Evolutionary conservation across 2,113 vertebrate species (phyloP).

Genomic region (Brienomyrus brachyistius): DNA sequence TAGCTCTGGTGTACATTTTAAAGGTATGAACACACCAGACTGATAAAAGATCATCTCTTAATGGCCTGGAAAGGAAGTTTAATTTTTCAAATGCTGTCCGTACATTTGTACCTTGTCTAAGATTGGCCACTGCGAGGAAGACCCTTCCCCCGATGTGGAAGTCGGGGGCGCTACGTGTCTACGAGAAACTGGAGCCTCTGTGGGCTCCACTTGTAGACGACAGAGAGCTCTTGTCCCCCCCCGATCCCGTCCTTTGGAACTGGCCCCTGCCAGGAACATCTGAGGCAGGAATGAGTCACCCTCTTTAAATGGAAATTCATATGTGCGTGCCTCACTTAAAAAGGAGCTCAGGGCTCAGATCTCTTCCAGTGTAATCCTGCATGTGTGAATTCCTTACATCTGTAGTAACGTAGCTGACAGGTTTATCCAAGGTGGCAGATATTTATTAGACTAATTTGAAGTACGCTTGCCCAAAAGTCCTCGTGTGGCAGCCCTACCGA

Average conservation of each 20-base stretch:
- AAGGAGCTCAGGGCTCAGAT: background rate
- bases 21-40: background rate
- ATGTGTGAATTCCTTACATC: background rate
- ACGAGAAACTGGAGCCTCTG: constrained; percentile 72
- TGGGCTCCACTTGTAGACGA: constrained; percentile 88
- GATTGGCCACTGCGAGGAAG: constrained; percentile 89
- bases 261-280: constrained; percentile 85
- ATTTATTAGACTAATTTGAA: background rate
- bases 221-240: constrained; percentile 69
- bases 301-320: background rate
- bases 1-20: background rate
- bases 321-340: background rate
- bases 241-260: constrained; percentile 60
- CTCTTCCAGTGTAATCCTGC: too few relatives aligned
- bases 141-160: constrained; percentile 74
- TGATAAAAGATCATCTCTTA: background rate
- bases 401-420: background rate
- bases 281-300: constrained; percentile 39
- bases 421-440: background rate
- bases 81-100: background rate
- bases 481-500: background rate
- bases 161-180: constrained; percentile 81
- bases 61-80: background rate
- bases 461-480: background rate
- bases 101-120: constrained; percentile 72